Conservation (phyloP, 2,113 vertebrate genomes). For the Willisornis vidua region DNA sequence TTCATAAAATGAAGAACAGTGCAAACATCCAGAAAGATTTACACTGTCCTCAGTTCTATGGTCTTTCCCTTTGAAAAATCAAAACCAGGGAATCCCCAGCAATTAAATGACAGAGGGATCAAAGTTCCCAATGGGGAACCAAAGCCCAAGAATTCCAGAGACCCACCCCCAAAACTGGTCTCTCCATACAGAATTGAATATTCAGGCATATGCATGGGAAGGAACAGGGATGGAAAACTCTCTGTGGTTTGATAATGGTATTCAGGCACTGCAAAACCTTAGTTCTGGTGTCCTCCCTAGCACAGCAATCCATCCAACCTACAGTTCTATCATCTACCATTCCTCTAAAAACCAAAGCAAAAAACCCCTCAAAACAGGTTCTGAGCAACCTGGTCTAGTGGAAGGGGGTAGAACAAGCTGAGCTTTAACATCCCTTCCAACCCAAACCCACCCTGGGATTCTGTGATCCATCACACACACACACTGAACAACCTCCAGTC, state of each 20-base stretch:
- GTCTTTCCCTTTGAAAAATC: neutral
- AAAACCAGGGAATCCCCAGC: neutral
- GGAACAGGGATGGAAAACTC: neutral
- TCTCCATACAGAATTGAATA: neutral
- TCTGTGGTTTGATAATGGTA: neutral
- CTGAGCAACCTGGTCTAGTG: neutral
- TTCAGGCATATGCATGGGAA: neutral
- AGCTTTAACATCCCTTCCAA: neutral
- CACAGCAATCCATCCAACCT: neutral
- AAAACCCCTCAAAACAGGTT: neutral
- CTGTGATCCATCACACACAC: neutral
- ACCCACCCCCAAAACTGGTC: rapidly evolving
- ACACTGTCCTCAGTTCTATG: neutral
- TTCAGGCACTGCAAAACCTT: neutral
- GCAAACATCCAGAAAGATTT: neutral
- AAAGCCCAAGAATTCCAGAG: neutral
- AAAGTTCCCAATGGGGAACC: neutral
- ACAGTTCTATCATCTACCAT: neutral
- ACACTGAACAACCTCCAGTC: neutral
- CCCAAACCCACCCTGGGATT: neutral
- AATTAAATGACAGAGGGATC: neutral
- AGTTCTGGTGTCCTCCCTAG: neutral
- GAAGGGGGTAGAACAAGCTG: neutral
- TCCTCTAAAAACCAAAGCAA: neutral
- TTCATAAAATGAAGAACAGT: neutral